Evolutionary conservation across 1,140 invertebrate species (phyloP).

Genomic region (Forficula auricularia): DNA sequence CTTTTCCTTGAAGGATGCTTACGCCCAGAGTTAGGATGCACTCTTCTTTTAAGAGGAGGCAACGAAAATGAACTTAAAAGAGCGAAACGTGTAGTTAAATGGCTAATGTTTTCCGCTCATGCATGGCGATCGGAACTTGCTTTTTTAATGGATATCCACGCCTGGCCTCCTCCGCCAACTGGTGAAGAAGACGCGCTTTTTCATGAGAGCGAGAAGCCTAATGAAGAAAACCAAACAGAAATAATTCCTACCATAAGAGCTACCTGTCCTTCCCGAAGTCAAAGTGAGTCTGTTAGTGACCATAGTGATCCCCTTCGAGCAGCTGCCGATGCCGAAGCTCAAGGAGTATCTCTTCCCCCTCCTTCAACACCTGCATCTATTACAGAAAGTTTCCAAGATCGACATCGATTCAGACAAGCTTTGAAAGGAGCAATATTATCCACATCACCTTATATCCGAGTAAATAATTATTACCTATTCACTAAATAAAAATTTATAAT

Average conservation of each 20-base stretch:
- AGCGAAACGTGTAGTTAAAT: conserved; percentile 65
- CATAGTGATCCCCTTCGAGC: conserved; percentile 54
- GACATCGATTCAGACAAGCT: conserved; percentile 53
- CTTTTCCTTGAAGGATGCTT: conserved; percentile 85
- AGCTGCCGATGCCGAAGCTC: too few species aligned
- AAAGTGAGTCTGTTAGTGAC: conserved; percentile 36
- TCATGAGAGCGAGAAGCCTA: too few species aligned
- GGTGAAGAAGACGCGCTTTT: not conserved
- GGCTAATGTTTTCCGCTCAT: conserved; percentile 73
- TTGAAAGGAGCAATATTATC: conserved; percentile 59
- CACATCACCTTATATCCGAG: conserved; percentile 63
- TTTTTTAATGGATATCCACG: conserved; percentile 71
- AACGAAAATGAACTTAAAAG: conserved; percentile 53
- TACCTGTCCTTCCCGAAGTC: too few species aligned
- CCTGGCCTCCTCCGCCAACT: conserved; percentile 37
- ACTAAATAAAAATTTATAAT: conserved; percentile 3
- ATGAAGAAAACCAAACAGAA: too few species aligned
- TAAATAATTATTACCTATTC: too few species aligned
- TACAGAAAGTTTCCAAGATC: conserved; percentile 17
- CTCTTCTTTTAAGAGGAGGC: conserved; percentile 70
- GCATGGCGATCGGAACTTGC: conserved; percentile 82
- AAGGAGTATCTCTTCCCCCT: too few species aligned
- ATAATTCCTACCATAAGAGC: too few species aligned
- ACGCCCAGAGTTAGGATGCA: conserved; percentile 66
- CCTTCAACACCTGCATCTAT: conserved; percentile 19